Evolutionary conservation across 1,140 invertebrate species (phyloP), one percentile per base, ranked within the genome.

Genomic region (Chelonus insularis): DNA sequence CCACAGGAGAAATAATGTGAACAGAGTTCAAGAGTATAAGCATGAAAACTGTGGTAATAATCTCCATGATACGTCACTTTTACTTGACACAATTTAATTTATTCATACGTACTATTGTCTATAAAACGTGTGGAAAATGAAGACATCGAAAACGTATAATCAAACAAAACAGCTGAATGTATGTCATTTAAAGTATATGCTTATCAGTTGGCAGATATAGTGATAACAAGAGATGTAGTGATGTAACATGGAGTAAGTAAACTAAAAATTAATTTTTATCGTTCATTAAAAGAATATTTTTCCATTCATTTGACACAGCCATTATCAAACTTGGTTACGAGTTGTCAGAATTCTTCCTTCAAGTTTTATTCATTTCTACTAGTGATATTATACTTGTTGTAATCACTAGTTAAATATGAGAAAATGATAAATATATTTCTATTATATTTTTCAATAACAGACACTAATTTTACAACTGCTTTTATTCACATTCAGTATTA

Each of bases 21-120:
- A 11, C 7, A 12, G 11, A 23, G 5, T 39, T n/a, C 11, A 50
- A 23, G 7, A 58, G 9, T 48, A 58, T 36, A 14, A 52, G n/a
- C 18, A 51, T 25, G 7, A 60, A 43, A 25, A 60, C 18, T 25
- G 41, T 32, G 9, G 12, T 37, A 11, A 7, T 21, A 6, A n/a
- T 23, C 16, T 55, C 34, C 34, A 39, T 55, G 34, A 55, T 34
- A 51, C 52, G 21, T 21, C 14, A 37, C 34, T 55, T 20, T 25
- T 9, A 14, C 34, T 36, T 16, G 14, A 18, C 16, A 1, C 36
- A 39, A 21, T 18, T 18, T 0, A 20, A 23, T 39, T 55, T 55
- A 39, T 39, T 36, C 20, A 9, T 29, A 12, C 37, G 16, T 21
- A 55, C 9, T 14, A 55, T 55, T 55, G 14, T 52, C 12, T n/a